Percentiles rank a stretch among this genome's conserved stretches.
Evolutionary conservation across 2,797 vertebrate genomes (phyloP).

Genomic region (Coracias cyanogaster): DNA sequence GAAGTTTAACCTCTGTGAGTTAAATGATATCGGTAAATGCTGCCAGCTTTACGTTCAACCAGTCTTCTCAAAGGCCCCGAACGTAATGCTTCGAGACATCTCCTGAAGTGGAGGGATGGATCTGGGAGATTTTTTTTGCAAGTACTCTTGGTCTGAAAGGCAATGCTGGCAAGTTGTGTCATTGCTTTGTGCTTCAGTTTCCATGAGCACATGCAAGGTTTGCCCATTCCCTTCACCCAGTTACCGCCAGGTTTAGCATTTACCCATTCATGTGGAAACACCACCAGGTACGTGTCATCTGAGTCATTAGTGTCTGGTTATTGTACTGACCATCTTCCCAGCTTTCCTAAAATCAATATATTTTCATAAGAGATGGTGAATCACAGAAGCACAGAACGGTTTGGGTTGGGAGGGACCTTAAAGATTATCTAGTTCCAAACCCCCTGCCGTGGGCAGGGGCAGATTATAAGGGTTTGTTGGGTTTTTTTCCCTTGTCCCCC

Average conservation of each 20-base stretch:
- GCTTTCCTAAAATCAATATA: background rate
- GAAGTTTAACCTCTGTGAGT: background rate
- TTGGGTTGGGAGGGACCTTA: too few species aligned
- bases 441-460: too few species aligned
- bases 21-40: background rate
- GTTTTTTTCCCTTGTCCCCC: background rate
- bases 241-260: background rate
- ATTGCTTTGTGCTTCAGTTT: background rate
- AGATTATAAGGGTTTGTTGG: background rate
- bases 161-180: background rate
- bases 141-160: background rate
- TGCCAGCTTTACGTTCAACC: background rate
- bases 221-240: background rate
- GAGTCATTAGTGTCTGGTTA: background rate
- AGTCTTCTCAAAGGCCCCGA: background rate
- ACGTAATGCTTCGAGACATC: background rate
- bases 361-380: background rate
- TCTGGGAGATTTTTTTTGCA: background rate
- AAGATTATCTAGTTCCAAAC: too few species aligned
- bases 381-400: too few species aligned
- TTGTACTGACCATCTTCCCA: background rate
- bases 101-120: background rate
- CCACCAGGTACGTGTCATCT: accelerated
- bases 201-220: background rate
- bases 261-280: background rate